phyloP scores from a whole-genome alignment of 2,797 vertebrate genomes.

The Lacerta agilis region DNA sequence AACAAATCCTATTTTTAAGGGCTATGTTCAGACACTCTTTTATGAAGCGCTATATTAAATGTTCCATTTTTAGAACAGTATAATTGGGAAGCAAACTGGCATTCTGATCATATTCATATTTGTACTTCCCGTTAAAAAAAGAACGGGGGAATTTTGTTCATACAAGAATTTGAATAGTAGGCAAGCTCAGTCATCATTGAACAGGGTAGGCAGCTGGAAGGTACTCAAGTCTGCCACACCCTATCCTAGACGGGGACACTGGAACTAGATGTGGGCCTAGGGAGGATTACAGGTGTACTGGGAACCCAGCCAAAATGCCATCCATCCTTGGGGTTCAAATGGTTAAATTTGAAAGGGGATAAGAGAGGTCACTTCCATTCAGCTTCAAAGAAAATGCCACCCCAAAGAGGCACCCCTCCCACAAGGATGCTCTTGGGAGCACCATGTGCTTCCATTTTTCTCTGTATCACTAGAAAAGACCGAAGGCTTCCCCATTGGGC shows the following conservation, averaged over 20 bases:
- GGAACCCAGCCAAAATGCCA: too few relatives aligned
- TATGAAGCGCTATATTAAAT: neutral
- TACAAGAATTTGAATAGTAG: neutral
- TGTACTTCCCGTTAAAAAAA: slow-evolving; percentile 39
- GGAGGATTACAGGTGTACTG: too few relatives aligned
- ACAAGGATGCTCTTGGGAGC: neutral
- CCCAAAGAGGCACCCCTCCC: too few relatives aligned
- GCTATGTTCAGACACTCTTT: neutral
- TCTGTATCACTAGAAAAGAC: too few relatives aligned
- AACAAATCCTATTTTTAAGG: slow-evolving; percentile 18
- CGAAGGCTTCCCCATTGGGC: neutral
- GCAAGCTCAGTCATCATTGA: neutral
- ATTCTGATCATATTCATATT: neutral
- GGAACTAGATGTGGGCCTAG: neutral
- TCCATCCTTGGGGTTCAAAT: too few relatives aligned
- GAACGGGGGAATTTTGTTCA: neutral
- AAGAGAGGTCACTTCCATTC: too few relatives aligned
- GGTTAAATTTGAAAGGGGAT: neutral
- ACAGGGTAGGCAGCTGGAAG: neutral
- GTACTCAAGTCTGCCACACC: neutral
- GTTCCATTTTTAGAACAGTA: neutral
- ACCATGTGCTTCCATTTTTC: neutral
- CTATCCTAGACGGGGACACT: neutral
- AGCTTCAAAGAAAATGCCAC: neutral
- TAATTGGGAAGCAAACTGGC: slow-evolving; percentile 30